Evolutionary conservation across 2,888 invertebrate species (phyloP).

Genomic region (Chelonus formosanus): DNA sequence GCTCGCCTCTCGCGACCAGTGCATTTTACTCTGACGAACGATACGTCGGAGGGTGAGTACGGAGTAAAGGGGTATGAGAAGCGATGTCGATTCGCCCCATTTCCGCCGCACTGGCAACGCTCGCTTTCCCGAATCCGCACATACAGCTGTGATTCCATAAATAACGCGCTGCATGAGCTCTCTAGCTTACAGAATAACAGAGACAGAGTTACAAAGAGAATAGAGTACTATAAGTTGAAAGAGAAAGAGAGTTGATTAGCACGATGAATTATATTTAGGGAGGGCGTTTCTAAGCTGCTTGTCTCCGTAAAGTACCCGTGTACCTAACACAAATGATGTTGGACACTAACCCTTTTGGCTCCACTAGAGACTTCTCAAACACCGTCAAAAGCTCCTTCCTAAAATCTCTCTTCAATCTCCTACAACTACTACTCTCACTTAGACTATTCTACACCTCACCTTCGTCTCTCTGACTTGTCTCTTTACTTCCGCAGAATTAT

Average conservation of each 20-base stretch:
- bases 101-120: slow-evolving; percentile 29
- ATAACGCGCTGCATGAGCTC: slow-evolving; percentile 47
- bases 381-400: slow-evolving; percentile 28
- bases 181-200: slow-evolving; percentile 37
- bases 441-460: neutral
- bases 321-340: slow-evolving; percentile 30
- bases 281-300: slow-evolving; percentile 50
- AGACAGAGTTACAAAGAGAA: slow-evolving; percentile 14
- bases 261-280: slow-evolving; percentile 50
- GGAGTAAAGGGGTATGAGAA: slow-evolving; percentile 27
- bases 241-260: neutral
- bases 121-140: slow-evolving; percentile 28
- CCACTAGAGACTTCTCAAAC: slow-evolving; percentile 8
- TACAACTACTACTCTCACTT: neutral
- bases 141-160: slow-evolving; percentile 57
- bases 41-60: neutral
- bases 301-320: slow-evolving; percentile 45
- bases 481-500: slow-evolving; percentile 37
- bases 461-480: slow-evolving; percentile 15
- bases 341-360: slow-evolving; percentile 23
- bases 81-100: slow-evolving; percentile 31
- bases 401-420: neutral
- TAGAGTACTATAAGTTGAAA: neutral
- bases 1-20: slow-evolving; percentile 18
- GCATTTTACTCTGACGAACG: slow-evolving; percentile 19